Evolutionary conservation across 2,113 vertebrate species (phyloP).

Genomic region (Pangasianodon gigas): DNA sequence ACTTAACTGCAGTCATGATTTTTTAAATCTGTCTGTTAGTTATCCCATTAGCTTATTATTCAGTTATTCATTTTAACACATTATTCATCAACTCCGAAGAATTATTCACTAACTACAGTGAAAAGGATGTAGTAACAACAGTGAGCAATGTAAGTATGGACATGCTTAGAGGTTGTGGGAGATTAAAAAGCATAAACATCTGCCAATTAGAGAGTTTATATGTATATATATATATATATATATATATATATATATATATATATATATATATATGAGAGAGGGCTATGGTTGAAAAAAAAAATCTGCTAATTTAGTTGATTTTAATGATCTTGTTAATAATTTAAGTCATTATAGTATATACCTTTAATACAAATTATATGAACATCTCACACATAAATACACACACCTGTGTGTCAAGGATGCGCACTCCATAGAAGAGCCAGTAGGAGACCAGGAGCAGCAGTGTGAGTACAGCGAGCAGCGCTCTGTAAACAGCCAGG

Average conservation of each 20-base stretch:
- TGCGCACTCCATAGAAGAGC: conserved; percentile 94
- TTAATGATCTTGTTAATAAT: background rate
- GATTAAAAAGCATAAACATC: background rate
- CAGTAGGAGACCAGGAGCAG: conserved; percentile 94
- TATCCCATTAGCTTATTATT: background rate
- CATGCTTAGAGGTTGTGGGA: background rate
- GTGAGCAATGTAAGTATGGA: background rate
- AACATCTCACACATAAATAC: background rate
- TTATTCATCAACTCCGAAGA: background rate
- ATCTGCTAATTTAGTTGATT: background rate
- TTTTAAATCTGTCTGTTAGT: background rate
- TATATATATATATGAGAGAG: no score
- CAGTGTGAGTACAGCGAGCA: conserved; percentile 86
- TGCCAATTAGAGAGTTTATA: no score
- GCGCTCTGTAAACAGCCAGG: conserved; percentile 87
- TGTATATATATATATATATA: no score
- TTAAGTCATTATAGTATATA: background rate
- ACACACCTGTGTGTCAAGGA: conserved; percentile 84
- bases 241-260: no score
- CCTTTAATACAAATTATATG: background rate
- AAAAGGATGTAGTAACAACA: background rate
- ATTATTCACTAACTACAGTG: background rate
- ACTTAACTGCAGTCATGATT: background rate
- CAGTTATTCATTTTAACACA: background rate
- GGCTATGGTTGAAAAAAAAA: background rate